A percentile compares a stretch with the other conserved stretches of the same genome.
These are phyloP conservation scores for Stegodyphus dumicola DNA, from an alignment of 1,140 invertebrate species.

Conservation along the genomic window DNA sequence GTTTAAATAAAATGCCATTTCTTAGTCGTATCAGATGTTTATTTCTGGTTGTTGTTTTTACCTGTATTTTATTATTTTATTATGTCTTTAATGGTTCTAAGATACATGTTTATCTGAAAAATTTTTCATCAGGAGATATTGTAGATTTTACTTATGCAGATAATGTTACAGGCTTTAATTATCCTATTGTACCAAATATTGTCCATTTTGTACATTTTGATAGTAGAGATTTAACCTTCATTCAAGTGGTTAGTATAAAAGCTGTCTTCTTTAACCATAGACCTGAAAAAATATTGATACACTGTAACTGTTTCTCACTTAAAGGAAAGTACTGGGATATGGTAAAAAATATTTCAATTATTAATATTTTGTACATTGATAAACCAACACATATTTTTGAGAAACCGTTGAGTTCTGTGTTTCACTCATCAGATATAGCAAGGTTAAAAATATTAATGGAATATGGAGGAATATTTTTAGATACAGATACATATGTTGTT, in stretches of 20 bases:
- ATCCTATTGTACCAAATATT: conserved; percentile 64
- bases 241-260: conserved; percentile 65
- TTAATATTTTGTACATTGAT: conserved; percentile 52
- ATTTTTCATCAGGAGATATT: conserved; percentile 35
- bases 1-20: too few relatives aligned
- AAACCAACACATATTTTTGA: conserved; percentile 65
- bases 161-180: conserved; percentile 63
- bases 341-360: conserved; percentile 49
- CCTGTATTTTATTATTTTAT: neutral
- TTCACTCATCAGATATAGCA: conserved; percentile 68
- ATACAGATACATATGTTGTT: conserved; percentile 68
- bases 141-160: conserved; percentile 50
- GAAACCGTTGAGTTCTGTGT: conserved; percentile 64
- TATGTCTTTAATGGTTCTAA: neutral
- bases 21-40: neutral
- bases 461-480: conserved; percentile 69
- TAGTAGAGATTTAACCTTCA: conserved; percentile 62
- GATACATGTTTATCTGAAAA: conserved; percentile 9
- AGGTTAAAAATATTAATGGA: conserved; percentile 66
- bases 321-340: conserved; percentile 64
- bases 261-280: conserved; percentile 64
- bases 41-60: neutral
- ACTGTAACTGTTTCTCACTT: conserved; percentile 64
- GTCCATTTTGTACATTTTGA: conserved; percentile 65
- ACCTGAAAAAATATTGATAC: conserved; percentile 64